Percentiles rank a stretch among this genome's conserved stretches.
Conservation (phyloP, 2,113 vertebrate genomes). For the Chlamydotis undulata region DNA sequence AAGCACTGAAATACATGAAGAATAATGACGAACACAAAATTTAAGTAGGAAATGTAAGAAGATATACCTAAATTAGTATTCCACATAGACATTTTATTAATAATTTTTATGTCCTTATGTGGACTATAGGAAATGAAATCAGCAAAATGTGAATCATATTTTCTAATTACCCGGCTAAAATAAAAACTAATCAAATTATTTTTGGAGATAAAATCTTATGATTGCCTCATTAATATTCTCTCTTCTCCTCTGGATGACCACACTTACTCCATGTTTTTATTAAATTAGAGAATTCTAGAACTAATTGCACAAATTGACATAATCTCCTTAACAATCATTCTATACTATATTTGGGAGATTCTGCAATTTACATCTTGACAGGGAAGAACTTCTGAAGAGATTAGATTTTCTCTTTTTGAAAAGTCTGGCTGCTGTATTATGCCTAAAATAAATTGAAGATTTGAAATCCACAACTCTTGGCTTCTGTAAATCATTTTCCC, state of each 20-base stretch:
- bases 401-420: not conserved
- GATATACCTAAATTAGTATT: constrained; percentile 24
- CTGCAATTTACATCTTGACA: not conserved
- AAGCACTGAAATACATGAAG: constrained; percentile 14
- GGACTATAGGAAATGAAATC: not conserved
- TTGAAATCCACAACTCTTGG: not conserved
- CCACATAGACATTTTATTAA: not conserved
- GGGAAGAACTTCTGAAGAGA: not conserved
- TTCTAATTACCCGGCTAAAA: constrained; percentile 33
- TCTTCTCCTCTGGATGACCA: not conserved
- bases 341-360: not conserved
- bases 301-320: not conserved
- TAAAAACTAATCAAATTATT: constrained; percentile 48
- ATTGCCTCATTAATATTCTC: constrained; percentile 31
- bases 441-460: not conserved
- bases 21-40: constrained; percentile 26
- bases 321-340: constrained; percentile 6
- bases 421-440: not conserved
- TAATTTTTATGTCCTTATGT: constrained; percentile 4
- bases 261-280: not conserved
- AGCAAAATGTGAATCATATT: constrained; percentile 1
- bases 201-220: not conserved
- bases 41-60: constrained; percentile 31
- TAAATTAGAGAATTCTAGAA: constrained; percentile 2
- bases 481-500: not conserved